Evolutionary conservation across 2,888 invertebrate species (phyloP).

Genomic region (Seira ritae): DNA sequence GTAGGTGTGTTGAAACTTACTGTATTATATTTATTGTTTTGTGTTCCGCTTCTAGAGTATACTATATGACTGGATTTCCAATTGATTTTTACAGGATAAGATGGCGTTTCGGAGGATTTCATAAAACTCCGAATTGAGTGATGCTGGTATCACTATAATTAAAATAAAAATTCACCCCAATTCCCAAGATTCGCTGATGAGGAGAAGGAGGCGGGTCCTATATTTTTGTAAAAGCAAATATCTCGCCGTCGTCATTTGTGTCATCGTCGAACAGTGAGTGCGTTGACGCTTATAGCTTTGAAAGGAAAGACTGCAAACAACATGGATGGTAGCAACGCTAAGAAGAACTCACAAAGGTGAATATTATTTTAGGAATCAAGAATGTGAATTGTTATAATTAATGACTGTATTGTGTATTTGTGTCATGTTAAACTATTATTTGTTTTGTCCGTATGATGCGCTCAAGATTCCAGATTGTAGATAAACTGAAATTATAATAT

Average conservation of each 20-base stretch:
- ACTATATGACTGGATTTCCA: too few relatives aligned
- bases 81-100: too few relatives aligned
- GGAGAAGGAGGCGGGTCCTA: background rate
- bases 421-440: background rate
- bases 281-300: background rate
- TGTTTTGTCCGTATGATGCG: background rate
- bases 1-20: too few relatives aligned
- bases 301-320: background rate
- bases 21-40: background rate
- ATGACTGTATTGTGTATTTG: background rate
- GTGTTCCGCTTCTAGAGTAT: background rate
- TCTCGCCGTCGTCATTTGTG: background rate
- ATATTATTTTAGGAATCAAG: background rate
- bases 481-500: background rate
- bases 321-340: conserved; percentile 6
- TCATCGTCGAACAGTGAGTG: too few relatives aligned
- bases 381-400: background rate
- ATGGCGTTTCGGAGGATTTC: too few relatives aligned
- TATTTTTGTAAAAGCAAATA: background rate
- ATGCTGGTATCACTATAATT: background rate
- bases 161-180: background rate
- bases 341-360: conserved; percentile 14
- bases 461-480: background rate
- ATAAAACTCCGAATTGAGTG: too few relatives aligned
- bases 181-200: background rate